Evolutionary conservation across 2,797 vertebrate genomes (phyloP).

Genomic region (Natrix natrix): DNA sequence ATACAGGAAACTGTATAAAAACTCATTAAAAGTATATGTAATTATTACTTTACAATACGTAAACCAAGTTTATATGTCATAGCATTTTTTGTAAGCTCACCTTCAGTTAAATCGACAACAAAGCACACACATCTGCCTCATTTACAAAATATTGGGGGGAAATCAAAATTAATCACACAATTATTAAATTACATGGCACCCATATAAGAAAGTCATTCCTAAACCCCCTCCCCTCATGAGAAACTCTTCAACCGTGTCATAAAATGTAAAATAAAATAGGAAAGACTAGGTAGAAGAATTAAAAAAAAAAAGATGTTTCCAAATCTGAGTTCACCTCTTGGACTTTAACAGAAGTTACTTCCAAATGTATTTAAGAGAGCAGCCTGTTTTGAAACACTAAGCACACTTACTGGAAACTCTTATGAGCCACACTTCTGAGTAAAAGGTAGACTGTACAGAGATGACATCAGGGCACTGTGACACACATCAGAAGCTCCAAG

Average conservation of each 20-base stretch:
- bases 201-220: background rate
- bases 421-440: background rate
- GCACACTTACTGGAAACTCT: background rate
- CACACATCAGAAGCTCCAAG: background rate
- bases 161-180: background rate
- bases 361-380: background rate
- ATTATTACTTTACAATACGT: background rate
- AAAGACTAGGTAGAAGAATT: background rate
- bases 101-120: background rate
- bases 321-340: background rate
- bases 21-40: background rate
- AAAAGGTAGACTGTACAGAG: background rate
- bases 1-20: background rate
- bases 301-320: background rate
- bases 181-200: background rate
- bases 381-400: background rate
- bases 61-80: background rate
- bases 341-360: slow-evolving; percentile 6
- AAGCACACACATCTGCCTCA: background rate
- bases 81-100: background rate
- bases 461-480: slow-evolving; percentile 16
- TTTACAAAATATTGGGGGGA: background rate
- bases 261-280: background rate
- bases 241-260: background rate
- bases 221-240: background rate